Base-by-base conservation (phyloP, 2,888 invertebrate species). In the Thecocarcelia acutangulata region DNA sequence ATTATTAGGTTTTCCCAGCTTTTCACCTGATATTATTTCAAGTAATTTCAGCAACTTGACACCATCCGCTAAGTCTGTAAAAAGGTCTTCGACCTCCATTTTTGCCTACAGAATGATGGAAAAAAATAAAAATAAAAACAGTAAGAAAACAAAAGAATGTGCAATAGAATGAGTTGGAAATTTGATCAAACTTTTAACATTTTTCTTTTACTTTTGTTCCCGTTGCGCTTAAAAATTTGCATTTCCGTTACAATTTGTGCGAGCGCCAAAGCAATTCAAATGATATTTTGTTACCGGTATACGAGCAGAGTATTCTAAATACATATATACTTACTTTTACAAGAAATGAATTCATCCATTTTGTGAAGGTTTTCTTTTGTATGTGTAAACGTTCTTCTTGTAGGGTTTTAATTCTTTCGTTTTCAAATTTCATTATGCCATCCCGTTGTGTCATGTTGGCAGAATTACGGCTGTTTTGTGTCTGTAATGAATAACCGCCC, bases 341-440 rank as follows among this genome's bases (percentile, higher is more conserved):
- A 87, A 98, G 92, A 92, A 98, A 98, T 19, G 97, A 97, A 92
- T 98, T 98, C 95, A 98, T 96, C 98, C 98, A 98, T 97, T 99
- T 99, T 87, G 99, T 99, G 92, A 99, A 99, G 37, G 99, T 99
- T 92, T 99, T 99, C 94, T 99, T 99, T 92, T 99, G 99, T 86
- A 99, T 99, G 92, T 97, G 96, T 85, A 98, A 93, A 77, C 99
- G 95, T 92, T 99, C 99, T 91, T 98, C 98, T 91, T 98, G 98
- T 90, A 99, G 94, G 90, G 97, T 97, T 93, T 96, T 95, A 90
- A 98, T 98, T 85, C 98, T 95, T 90, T 97, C 97, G 93, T 96
- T 97, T 94, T 98, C 98, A 92, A 98, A 98, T 92, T 97, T 97
- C 90, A 96, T 94, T 87, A 96, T 96, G 91, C 97, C 96, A 91